These are phyloP conservation scores for Bolinopsis microptera DNA, from an alignment of 37 sponge, comb jelly and placozoan genomes.

Conservation along the genomic window DNA sequence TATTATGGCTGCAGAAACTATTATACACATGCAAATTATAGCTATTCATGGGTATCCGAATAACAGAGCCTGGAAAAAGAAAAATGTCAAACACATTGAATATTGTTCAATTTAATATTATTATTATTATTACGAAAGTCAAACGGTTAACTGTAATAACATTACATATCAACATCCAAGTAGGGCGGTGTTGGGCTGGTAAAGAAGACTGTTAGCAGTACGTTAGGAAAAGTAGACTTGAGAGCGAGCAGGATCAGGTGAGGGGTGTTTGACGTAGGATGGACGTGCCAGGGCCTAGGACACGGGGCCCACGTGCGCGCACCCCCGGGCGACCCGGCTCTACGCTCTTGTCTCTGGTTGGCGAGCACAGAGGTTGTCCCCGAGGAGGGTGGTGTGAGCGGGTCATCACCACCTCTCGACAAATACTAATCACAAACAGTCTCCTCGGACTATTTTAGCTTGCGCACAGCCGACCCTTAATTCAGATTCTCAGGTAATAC, in stretches of 20 bases:
- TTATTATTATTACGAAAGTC: constrained; percentile 16
- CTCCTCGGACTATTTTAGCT: constrained; percentile 13
- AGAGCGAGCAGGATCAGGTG: not conserved
- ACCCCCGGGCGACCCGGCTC: not conserved
- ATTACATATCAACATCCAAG: constrained; percentile 1
- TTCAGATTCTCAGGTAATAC: constrained; percentile 94
- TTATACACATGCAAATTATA: constrained; percentile 39
- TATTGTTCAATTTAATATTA: not conserved
- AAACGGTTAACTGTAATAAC: constrained; percentile 9
- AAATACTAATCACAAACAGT: not conserved
- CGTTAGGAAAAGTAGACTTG: not conserved
- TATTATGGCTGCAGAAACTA: not conserved
- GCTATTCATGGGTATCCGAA: not conserved
- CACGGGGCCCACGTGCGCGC: not conserved
- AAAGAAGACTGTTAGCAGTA: constrained; percentile 27
- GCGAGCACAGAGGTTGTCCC: not conserved
- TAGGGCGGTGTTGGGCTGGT: not conserved
- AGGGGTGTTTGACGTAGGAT: not conserved
- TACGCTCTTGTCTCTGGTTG: not conserved
- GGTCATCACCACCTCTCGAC: not conserved
- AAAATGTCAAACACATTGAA: not conserved
- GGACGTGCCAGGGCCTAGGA: constrained; percentile 20
- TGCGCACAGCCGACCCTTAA: constrained; percentile 67
- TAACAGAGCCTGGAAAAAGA: not conserved
- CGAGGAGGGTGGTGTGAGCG: not conserved